These are phyloP conservation scores for Peromyscus aztecus DNA, from an alignment of 2,797 vertebrate genomes.

Conservation along the genomic window DNA sequence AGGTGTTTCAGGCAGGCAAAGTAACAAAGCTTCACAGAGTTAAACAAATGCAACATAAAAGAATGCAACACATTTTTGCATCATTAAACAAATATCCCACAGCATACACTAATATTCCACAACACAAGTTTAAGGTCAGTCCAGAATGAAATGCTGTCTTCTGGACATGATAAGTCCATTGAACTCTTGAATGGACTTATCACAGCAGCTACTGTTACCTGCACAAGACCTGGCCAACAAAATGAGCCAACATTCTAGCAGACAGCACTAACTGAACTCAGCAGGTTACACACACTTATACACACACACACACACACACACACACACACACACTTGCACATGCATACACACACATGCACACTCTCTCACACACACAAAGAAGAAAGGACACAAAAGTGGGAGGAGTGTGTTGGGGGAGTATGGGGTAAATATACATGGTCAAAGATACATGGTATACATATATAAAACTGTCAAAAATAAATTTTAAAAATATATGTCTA, in stretches of 20 bases:
- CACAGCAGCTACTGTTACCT: not conserved
- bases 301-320: not conserved
- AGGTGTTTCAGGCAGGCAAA: no score
- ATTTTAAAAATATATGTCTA: not conserved
- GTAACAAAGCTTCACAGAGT: no score
- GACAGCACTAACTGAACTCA: not conserved
- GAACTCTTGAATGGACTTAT: not conserved
- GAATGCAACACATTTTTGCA: no score
- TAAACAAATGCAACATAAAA: no score
- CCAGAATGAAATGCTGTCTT: not conserved
- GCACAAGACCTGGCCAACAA: not conserved
- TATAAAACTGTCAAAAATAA: not conserved
- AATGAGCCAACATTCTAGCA: not conserved
- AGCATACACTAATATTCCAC: no score
- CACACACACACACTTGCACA: not conserved
- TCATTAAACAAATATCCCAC: no score
- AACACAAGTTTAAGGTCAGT: not conserved
- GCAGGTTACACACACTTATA: not conserved
- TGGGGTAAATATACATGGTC: not conserved
- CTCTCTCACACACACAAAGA: not conserved
- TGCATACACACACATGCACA: not conserved
- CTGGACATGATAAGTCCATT: not conserved
- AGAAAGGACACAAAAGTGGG: not conserved
- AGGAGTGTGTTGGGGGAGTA: not conserved
- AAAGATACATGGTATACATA: not conserved